A percentile compares a stretch with the other conserved stretches of the same genome.
These are phyloP conservation scores for Crypturellus undulatus DNA, from an alignment of 2,113 vertebrate species.

Conservation along the genomic window DNA sequence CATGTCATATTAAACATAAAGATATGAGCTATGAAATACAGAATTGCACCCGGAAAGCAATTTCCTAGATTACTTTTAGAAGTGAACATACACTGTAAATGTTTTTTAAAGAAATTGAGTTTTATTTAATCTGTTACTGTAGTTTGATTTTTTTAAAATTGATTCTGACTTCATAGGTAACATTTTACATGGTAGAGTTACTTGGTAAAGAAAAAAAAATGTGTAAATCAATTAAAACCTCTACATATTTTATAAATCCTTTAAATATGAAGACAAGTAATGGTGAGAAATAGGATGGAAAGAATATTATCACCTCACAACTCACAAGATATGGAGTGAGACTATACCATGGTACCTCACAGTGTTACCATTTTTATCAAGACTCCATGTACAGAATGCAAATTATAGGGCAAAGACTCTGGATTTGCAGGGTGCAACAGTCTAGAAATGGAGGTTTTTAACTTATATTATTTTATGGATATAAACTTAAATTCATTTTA, in stretches of 20 bases:
- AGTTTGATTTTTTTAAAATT: constrained; percentile 39
- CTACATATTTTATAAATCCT: neutral
- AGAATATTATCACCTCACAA: neutral
- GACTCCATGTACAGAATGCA: neutral
- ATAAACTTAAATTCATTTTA: neutral
- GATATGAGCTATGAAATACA: constrained; percentile 62
- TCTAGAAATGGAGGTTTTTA: neutral
- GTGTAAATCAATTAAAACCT: constrained; percentile 10
- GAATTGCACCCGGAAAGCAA: constrained; percentile 42
- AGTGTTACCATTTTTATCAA: neutral
- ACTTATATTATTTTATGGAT: neutral
- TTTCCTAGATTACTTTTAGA: constrained; percentile 68
- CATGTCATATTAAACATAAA: constrained; percentile 66
- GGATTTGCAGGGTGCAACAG: neutral
- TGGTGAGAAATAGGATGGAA: neutral
- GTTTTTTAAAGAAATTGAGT: constrained; percentile 52
- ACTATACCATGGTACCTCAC: neutral
- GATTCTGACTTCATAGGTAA: constrained; percentile 17
- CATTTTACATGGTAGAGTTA: neutral
- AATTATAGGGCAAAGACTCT: neutral
- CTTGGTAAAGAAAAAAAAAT: constrained; percentile 6
- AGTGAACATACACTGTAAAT: constrained; percentile 25
- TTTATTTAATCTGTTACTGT: constrained; percentile 60
- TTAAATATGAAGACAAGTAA: neutral
- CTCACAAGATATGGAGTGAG: neutral